A percentile compares a stretch with the other conserved stretches of the same genome.
Evolutionary conservation across 2,797 vertebrate species (phyloP).

Genomic region (Hozukius guyotensis): DNA sequence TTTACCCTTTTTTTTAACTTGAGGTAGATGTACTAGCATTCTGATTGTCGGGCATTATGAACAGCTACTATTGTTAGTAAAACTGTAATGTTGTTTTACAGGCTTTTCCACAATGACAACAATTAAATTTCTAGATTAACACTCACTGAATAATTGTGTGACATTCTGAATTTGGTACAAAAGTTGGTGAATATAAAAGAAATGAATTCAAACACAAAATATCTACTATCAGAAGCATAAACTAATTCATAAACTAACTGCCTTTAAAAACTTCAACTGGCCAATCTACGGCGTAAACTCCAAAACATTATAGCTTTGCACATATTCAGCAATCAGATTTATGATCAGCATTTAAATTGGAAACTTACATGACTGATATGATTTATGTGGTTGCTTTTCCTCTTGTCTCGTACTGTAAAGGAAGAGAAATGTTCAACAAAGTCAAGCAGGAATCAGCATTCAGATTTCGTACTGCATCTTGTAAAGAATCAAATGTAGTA

Average conservation of each 20-base stretch:
- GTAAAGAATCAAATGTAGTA: background rate
- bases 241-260: background rate
- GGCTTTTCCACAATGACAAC: no score
- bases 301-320: background rate
- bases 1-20: no score
- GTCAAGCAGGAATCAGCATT: background rate
- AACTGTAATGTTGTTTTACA: no score
- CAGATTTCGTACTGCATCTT: background rate
- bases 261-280: background rate
- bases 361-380: conserved; percentile 89
- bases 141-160: no score
- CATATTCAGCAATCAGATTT: background rate
- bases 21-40: no score
- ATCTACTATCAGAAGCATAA: background rate
- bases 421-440: conserved; percentile 39
- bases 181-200: background rate
- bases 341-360: background rate
- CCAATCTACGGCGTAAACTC: background rate
- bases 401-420: conserved; percentile 93
- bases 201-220: background rate
- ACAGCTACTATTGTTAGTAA: no score
- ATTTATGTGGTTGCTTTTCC: conserved; percentile 99
- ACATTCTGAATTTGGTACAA: no score
- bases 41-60: no score
- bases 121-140: no score